A percentile compares a stretch with the other conserved stretches of the same genome.
phyloP scores from a whole-genome alignment of 1,140 invertebrate genomes.

The Ostrea denselamellosa region DNA sequence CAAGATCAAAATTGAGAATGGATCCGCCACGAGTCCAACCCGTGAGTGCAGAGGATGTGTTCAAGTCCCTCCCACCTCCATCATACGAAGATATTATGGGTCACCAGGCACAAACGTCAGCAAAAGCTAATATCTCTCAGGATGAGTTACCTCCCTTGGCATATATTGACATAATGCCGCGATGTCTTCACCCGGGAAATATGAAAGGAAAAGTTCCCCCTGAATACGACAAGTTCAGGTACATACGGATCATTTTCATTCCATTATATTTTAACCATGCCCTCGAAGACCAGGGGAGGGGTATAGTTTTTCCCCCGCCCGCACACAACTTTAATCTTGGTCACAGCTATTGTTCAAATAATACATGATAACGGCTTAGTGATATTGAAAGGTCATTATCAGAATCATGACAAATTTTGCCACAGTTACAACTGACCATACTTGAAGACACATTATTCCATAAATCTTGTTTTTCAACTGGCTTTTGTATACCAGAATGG shows the following conservation, averaged over 20 bases:
- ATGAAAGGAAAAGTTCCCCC: slow-evolving; percentile 57
- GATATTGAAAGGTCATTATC: no score
- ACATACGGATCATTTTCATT: not conserved
- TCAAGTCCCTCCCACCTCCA: slow-evolving; percentile 50
- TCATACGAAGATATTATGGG: slow-evolving; percentile 65
- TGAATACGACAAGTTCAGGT: slow-evolving; percentile 62
- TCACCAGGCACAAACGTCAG: slow-evolving; percentile 53
- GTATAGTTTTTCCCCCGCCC: no score
- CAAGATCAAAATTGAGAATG: not conserved
- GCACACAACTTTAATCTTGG: no score
- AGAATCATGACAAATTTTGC: no score
- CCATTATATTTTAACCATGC: no score
- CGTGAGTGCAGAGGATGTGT: slow-evolving; percentile 26
- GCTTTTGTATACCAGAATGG: no score
- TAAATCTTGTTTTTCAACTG: no score
- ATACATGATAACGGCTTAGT: no score
- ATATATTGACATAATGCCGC: slow-evolving; percentile 64
- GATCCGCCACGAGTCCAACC: slow-evolving; percentile 43
- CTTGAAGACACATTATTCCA: no score
- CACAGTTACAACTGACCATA: no score
- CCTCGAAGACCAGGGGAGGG: no score
- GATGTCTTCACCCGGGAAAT: slow-evolving; percentile 49
- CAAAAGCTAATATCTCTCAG: slow-evolving; percentile 37
- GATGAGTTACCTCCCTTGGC: slow-evolving; percentile 60
- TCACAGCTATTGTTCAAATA: no score